phyloP scores from a whole-genome alignment of 2,888 invertebrate genomes.

The Lasioglossum morio region DNA sequence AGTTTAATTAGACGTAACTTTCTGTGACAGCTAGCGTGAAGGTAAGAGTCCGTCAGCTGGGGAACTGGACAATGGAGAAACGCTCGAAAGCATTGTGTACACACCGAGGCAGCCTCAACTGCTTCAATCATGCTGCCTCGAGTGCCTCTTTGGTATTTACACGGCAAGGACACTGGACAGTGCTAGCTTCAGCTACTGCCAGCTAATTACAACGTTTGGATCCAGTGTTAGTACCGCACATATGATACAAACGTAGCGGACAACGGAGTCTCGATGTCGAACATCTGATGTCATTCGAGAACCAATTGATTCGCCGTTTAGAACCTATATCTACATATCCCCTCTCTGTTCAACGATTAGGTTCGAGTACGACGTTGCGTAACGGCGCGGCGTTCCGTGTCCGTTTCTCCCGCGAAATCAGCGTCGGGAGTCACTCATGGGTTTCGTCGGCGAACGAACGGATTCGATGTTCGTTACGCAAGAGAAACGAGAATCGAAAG shows the following conservation, averaged over 20 bases:
- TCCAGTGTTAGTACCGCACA: not conserved
- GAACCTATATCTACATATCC: not conserved
- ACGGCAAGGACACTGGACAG: not conserved
- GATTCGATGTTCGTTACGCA: slow-evolving; percentile 4
- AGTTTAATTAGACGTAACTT: not conserved
- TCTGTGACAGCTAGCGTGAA: not conserved
- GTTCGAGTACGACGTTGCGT: slow-evolving; percentile 4
- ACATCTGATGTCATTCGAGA: not conserved
- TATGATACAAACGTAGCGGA: not conserved
- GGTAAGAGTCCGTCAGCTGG: not conserved
- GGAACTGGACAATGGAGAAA: not conserved
- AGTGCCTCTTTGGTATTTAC: not conserved
- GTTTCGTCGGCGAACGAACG: not conserved
- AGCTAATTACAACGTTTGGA: not conserved
- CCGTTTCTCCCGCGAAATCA: not conserved
- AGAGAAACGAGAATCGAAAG: not conserved
- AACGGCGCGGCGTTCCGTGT: not conserved
- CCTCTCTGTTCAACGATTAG: slow-evolving; percentile 5
- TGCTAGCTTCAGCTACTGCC: not conserved
- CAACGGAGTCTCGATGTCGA: not conserved
- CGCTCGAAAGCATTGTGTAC: not conserved
- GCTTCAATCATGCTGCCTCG: not conserved
- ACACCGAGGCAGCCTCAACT: not conserved
- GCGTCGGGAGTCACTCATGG: not conserved
- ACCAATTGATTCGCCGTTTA: not conserved